Base-by-base conservation (phyloP, 2,113 vertebrate genomes). In the Ochotona princeps region DNA sequence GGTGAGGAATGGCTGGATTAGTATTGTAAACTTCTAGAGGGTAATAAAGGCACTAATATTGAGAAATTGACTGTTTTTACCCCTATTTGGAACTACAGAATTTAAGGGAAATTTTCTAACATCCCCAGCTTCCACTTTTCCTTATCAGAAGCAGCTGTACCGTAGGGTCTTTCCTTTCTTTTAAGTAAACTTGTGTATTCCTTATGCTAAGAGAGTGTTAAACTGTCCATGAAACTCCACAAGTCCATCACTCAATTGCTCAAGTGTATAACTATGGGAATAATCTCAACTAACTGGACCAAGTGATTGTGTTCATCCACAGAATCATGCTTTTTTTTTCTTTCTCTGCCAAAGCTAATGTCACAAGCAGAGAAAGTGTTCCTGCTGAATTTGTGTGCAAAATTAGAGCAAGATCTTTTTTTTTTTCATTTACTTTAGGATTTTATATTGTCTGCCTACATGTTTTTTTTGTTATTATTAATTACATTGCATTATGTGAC, bases 181-280 rank as follows among this genome's bases (percentile, higher is more conserved):
- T 96, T 94, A 87, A 69, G 78, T 85, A 89, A 95, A 91, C 25
- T 79, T 63, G 73, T 35, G 94, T 93, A 95, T 89, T 76, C 61
- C 47, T 89, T 95, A 93, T 92, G 44, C 83, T 91, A 38, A 13
- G 12, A 83, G 89, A 90, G 63, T 81, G 96, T 93, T 89, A 94
- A 94, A 84, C 80, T 85, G 69, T 87, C 95, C 96, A 97, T 97
- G 94, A 97, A 97, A 92, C 76, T 96, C 78, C 28, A 44, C 96
- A 92, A 93, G 96, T 97, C 96, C 97, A 97, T 97, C 90, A 92
- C 66, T 70, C 78, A 81, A 75, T 86, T 83, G 76, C 85, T 96
- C 83, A 96, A 90, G 94, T 72, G 94, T 78, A 96, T 92, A 95
- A 96, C 95, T 83, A 90, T 85, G 70, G 75, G 65, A 92, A 97